phyloP scores from a whole-genome alignment of 2,797 vertebrate genomes.

The Clarias pachynema region DNA sequence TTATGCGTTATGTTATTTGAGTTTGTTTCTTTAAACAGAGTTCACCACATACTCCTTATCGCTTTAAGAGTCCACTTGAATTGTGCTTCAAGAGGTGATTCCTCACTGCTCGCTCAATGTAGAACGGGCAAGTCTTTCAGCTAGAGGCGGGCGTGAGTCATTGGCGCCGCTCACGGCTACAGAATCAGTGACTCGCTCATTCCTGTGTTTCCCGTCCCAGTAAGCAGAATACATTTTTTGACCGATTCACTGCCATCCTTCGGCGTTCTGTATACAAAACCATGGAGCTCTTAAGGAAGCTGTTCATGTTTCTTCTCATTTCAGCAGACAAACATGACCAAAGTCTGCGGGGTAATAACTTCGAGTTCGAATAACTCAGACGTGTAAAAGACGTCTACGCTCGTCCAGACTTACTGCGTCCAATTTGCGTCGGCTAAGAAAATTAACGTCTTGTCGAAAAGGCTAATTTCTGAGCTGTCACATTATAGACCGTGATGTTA shows the following conservation, averaged over 20 bases:
- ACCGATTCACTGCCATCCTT: background rate
- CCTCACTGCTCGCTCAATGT: background rate
- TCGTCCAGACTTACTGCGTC: background rate
- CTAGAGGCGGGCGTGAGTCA: conserved; percentile 21
- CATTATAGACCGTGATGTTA: conserved; percentile 54
- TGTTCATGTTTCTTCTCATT: background rate
- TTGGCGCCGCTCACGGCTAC: background rate
- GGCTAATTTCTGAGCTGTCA: conserved; percentile 61
- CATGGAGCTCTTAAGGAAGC: background rate
- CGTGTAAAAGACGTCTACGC: background rate
- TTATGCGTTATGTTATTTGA: background rate
- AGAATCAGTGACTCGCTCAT: background rate
- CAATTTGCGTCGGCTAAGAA: conserved; percentile 23
- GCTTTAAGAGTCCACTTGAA: no score
- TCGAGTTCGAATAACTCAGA: background rate
- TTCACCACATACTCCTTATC: no score
- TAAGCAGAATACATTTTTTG: no score
- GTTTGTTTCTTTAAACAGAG: background rate
- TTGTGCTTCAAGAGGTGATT: background rate
- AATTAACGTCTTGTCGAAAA: conserved; percentile 34
- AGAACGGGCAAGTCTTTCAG: background rate
- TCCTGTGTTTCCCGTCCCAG: conserved; percentile 7
- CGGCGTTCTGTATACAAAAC: background rate
- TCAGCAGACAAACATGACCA: background rate
- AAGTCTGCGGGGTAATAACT: background rate